Evolutionary conservation across 2,888 invertebrate species (phyloP).

Genomic region (Stenurella melanura): DNA sequence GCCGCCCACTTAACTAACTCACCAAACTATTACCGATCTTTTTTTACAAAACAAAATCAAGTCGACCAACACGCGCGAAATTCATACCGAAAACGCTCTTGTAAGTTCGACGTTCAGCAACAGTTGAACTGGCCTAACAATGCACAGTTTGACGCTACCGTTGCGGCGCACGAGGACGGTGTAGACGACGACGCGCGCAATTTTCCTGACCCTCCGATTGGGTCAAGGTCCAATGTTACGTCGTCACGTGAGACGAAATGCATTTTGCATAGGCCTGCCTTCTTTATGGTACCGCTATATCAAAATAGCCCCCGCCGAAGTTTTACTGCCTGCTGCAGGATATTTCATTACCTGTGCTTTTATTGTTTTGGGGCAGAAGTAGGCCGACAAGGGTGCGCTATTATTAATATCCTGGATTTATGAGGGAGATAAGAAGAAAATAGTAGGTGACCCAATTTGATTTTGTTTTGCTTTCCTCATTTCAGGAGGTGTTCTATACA

Average conservation of each 20-base stretch:
- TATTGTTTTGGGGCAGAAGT: slow-evolving; percentile 10
- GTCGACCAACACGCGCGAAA: slow-evolving; percentile 26
- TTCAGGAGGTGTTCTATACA: not conserved
- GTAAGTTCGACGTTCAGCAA: slow-evolving; percentile 61
- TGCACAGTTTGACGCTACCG: slow-evolving; percentile 63
- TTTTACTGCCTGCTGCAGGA: not conserved
- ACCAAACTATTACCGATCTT: not conserved
- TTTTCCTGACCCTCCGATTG: slow-evolving; percentile 66
- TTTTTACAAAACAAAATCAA: not conserved
- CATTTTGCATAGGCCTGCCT: slow-evolving; percentile 64
- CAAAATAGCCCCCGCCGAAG: slow-evolving; percentile 10
- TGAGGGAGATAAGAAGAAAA: not conserved
- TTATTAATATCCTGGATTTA: slow-evolving; percentile 1
- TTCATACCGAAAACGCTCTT: slow-evolving; percentile 20
- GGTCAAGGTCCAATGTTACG: slow-evolving; percentile 71
- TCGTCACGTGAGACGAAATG: slow-evolving; percentile 66
- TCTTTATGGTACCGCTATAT: slow-evolving; percentile 43
- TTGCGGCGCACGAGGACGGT: slow-evolving; percentile 71
- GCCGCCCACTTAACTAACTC: not conserved
- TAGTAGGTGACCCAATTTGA: not conserved
- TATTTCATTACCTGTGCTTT: slow-evolving; percentile 22
- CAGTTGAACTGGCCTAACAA: slow-evolving; percentile 67
- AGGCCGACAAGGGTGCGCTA: not conserved
- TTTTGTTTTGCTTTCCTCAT: not conserved
- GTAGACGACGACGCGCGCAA: slow-evolving; percentile 75